A percentile compares a stretch with the other conserved stretches of the same genome.
Conservation (phyloP, 2,113 vertebrate genomes). For the Dicerorhinus sumatrensis region DNA sequence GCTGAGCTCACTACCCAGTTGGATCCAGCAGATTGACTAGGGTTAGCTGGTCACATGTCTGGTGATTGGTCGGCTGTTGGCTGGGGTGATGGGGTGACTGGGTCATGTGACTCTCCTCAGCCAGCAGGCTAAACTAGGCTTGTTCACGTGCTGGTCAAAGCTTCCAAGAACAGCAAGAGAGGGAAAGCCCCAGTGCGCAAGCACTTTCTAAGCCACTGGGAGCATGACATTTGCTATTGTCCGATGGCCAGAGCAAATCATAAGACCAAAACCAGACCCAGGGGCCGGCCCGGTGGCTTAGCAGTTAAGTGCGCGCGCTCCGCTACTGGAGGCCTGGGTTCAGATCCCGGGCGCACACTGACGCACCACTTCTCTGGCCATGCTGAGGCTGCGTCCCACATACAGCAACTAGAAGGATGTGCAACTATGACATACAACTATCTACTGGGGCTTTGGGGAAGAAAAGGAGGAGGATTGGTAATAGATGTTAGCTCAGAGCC, state of each 20-base stretch:
- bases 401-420: too few relatives aligned
- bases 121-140: background rate
- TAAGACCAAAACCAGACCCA: background rate
- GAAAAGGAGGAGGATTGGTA: too few relatives aligned
- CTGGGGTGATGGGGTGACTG: background rate
- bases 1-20: background rate
- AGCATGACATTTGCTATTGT: background rate
- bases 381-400: too few relatives aligned
- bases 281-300: too few relatives aligned
- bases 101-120: background rate
- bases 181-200: background rate
- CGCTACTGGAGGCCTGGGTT: too few relatives aligned
- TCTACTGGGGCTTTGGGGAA: too few relatives aligned
- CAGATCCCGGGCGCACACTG: too few relatives aligned
- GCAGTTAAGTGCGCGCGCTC: too few relatives aligned
- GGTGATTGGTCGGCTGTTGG: background rate
- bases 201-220: background rate
- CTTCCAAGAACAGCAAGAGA: background rate
- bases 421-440: too few relatives aligned
- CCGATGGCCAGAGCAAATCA: background rate
- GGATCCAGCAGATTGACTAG: background rate
- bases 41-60: background rate
- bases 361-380: too few relatives aligned
- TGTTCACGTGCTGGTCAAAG: background rate
- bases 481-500: too few relatives aligned